These are phyloP conservation scores for Drosophila percnosoma DNA, from an alignment of 2,888 invertebrate species.

Conservation along the genomic window DNA sequence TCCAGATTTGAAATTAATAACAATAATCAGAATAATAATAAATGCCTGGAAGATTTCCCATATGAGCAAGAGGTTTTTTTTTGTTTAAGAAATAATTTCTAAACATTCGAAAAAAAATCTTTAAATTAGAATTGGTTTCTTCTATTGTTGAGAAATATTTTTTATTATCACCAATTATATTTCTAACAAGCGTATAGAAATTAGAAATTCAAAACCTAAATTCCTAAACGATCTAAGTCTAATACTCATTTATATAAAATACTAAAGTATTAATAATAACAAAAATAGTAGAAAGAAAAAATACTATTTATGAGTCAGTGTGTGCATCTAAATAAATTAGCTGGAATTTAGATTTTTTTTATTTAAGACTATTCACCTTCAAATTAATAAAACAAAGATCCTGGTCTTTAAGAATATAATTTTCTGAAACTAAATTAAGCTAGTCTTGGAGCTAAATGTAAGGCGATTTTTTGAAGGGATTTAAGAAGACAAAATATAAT, in stretches of 20 bases:
- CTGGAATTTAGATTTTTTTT: neutral
- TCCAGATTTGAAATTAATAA: neutral
- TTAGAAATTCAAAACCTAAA: neutral
- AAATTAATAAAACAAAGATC: neutral
- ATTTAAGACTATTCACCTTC: neutral
- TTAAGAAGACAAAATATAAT: too few relatives aligned
- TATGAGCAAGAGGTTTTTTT: too few relatives aligned
- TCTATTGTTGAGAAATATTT: too few relatives aligned
- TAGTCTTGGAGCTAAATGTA: neutral
- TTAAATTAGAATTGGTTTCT: neutral
- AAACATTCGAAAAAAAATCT: neutral
- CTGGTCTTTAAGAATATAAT: neutral
- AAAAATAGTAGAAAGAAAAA: neutral
- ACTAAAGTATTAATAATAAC: neutral
- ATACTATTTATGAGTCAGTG: neutral
- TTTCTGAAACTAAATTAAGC: neutral
- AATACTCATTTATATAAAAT: neutral
- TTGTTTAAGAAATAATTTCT: neutral
- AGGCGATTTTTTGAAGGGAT: neutral
- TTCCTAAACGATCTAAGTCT: neutral
- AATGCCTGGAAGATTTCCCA: too few relatives aligned
- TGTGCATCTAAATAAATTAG: too few relatives aligned
- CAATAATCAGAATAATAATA: neutral
- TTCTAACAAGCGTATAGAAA: neutral
- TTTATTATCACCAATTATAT: too few relatives aligned